Base-by-base conservation (phyloP, 2,113 vertebrate genomes). In the Bujurquina vittata region DNA sequence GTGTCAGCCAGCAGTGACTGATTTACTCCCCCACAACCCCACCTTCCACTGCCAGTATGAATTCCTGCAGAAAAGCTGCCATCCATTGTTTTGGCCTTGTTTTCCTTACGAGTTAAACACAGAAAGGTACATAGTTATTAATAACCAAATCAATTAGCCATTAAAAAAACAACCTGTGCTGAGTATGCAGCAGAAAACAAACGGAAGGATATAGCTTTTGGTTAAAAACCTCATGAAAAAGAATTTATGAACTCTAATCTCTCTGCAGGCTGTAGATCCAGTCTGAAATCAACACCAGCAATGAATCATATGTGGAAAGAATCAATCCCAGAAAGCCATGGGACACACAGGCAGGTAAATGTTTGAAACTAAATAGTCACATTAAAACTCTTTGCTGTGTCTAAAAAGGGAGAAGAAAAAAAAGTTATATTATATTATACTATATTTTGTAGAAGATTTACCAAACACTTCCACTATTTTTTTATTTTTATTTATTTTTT, bases 401-500 rank as follows among this genome's bases (percentile, higher is more conserved):
- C 0, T 49, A 31, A 23, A 18, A 52, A 15, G 31, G 3, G 3
- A 40, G 10, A 6, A 31, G 6, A 7, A 5, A 7, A 33, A 33
- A 33, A 7, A n/a, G n/a, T n/a, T n/a, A n/a, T n/a, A n/a, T n/a
- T n/a, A n/a, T n/a, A n/a, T n/a, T n/a, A n/a, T n/a, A n/a, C n/a
- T n/a, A n/a, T n/a, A n/a, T 49, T 49, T 49, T 17, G 14, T 5
- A 4, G 46, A 49, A 49, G 6, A 49, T 17, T 5, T 15, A 49
- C 15, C 46, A 12, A 49, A 49, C 4, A 10, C 10, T 40, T 40
- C 10, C 37, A 37, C 37, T 37, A 10, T 43, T 43, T 11, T 43
- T 4, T 4, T 33, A 14, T 4, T 33, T 33, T 7, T 7, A 7
- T 33, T 43, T 43, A 10, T 0, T 46, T 43, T 67, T 0, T 0